Conservation (phyloP, 2,888 invertebrate species). For the Galerucella calmariensis region DNA sequence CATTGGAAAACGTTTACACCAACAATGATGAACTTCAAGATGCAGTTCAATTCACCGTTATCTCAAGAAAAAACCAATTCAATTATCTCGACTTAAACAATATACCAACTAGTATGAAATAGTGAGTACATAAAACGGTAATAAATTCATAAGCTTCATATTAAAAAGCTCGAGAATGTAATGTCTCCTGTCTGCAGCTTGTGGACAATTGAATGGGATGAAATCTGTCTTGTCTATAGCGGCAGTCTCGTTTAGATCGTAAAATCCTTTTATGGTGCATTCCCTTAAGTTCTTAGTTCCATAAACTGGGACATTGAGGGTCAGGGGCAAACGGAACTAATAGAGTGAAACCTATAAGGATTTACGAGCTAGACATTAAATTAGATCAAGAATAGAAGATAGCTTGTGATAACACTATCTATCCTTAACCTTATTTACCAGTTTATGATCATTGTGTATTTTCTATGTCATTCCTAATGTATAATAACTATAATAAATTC, state of each 20-base stretch:
- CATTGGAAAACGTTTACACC: too few species aligned
- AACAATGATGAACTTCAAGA: not conserved
- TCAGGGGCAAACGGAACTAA: constrained; percentile 1
- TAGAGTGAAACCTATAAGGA: constrained; percentile 7
- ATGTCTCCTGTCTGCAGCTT: not conserved
- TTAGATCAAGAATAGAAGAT: not conserved
- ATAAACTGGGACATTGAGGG: not conserved
- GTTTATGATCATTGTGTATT: not conserved
- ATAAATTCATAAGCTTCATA: not conserved
- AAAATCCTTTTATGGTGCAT: constrained; percentile 17
- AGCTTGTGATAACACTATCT: not conserved
- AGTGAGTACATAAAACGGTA: not conserved
- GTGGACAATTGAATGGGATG: constrained; percentile 13
- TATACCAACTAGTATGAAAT: not conserved
- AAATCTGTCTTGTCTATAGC: constrained; percentile 16
- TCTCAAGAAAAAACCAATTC: not conserved
- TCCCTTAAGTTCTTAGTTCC: constrained; percentile 7
- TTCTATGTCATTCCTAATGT: not conserved
- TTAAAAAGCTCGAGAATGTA: not conserved
- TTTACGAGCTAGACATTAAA: not conserved
- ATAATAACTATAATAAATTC: too few species aligned
- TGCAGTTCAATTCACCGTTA: not conserved
- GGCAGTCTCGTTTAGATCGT: not conserved
- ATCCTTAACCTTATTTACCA: not conserved
- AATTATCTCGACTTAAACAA: not conserved